Conservation (phyloP, 2,797 vertebrate species). For the Muscicapa striata region DNA sequence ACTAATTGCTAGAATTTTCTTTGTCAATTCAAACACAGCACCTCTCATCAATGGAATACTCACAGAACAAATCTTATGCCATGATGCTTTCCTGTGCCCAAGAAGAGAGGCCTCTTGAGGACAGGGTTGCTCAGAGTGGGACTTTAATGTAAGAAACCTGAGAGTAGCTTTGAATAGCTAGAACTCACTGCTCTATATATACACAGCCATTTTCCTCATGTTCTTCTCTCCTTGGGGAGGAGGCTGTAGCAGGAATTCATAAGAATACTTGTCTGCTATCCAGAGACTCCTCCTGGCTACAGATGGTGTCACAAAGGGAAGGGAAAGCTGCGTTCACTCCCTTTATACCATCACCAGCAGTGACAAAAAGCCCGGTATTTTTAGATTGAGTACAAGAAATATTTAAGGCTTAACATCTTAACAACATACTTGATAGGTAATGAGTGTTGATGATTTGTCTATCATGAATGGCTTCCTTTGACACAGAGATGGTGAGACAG, state of each 20-base stretch:
- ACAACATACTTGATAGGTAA: neutral
- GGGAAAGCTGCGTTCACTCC: neutral
- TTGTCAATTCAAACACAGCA: neutral
- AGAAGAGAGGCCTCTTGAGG: neutral
- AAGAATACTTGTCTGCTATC: neutral
- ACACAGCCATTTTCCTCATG: neutral
- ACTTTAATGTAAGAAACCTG: neutral
- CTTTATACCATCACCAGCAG: neutral
- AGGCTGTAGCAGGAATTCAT: neutral
- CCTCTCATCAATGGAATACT: fast-evolving
- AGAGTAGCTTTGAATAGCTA: neutral
- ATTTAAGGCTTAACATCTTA: neutral
- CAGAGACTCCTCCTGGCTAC: neutral
- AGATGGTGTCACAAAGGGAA: fast-evolving
- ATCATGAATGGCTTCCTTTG: neutral
- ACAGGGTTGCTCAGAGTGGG: fast-evolving
- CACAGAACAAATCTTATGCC: neutral
- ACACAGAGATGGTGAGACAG: neutral
- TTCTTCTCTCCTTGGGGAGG: neutral
- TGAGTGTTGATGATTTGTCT: neutral
- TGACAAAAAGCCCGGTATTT: fast-evolving
- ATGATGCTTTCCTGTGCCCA: fast-evolving
- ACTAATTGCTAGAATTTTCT: neutral
- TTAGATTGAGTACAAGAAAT: neutral
- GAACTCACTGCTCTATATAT: neutral